Percentiles rank a stretch among this genome's conserved stretches.
These are phyloP conservation scores for Drosophila leonis DNA, from an alignment of 2,888 invertebrate species.

Conservation along the genomic window DNA sequence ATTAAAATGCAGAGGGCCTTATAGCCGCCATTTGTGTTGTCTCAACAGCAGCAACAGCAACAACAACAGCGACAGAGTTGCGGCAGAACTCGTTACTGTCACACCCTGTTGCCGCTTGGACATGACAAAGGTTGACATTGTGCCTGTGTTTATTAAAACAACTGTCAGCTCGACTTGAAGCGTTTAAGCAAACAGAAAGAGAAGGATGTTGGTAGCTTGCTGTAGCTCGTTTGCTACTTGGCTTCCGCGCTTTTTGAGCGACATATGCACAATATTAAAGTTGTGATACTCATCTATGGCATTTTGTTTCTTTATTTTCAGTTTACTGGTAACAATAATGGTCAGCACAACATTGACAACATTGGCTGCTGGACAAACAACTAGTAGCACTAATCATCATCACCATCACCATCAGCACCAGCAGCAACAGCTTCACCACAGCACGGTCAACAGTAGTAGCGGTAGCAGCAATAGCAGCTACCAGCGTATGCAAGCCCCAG, in stretches of 20 bases:
- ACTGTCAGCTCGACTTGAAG: slow-evolving; percentile 54
- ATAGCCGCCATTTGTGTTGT: slow-evolving; percentile 25
- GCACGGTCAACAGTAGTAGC: slow-evolving; percentile 45
- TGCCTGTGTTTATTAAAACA: slow-evolving; percentile 75
- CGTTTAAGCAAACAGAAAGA: slow-evolving; percentile 35
- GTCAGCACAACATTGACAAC: slow-evolving; percentile 86
- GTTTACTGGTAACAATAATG: slow-evolving; percentile 85
- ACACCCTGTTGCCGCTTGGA: slow-evolving; percentile 63
- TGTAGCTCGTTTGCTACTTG: background rate
- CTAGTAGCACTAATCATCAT: slow-evolving; percentile 83
- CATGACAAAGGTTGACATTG: slow-evolving; percentile 78
- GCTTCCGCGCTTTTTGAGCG: background rate
- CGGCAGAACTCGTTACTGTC: slow-evolving; percentile 68
- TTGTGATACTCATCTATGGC: background rate
- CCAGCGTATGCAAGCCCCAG: slow-evolving; percentile 46
- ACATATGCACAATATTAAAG: slow-evolving; percentile 8
- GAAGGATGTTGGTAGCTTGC: background rate
- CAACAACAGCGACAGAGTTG: slow-evolving; percentile 15
- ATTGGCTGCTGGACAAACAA: slow-evolving; percentile 85
- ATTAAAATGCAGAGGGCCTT: slow-evolving; percentile 41
- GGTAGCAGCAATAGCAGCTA: slow-evolving; percentile 38
- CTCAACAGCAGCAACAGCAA: slow-evolving; percentile 15
- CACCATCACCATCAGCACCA: slow-evolving; percentile 64
- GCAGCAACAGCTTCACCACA: slow-evolving; percentile 50
- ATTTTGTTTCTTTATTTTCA: slow-evolving; percentile 51